phyloP scores from a whole-genome alignment of 2,888 invertebrate species.

The Cetonia aurata region DNA sequence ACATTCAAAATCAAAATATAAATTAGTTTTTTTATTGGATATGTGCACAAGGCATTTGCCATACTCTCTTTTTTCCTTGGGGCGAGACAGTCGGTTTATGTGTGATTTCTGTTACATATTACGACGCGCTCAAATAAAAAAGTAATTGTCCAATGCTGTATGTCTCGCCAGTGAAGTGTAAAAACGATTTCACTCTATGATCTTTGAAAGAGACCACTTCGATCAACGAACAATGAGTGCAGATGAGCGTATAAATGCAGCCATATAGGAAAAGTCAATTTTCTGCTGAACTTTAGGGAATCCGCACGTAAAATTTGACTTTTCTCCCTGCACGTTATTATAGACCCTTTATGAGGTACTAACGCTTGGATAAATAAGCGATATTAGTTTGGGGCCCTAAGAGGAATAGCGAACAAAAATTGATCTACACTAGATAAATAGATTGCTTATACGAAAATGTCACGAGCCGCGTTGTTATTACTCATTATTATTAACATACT shows the following conservation, averaged over 20 bases:
- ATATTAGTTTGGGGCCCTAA: constrained; percentile 11
- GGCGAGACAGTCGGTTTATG: no score
- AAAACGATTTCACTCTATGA: constrained; percentile 4
- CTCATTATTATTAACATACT: no score
- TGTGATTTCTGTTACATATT: no score
- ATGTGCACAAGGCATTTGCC: no score
- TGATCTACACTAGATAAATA: no score
- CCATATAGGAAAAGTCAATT: constrained; percentile 3
- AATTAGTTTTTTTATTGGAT: no score
- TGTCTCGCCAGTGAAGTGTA: constrained; percentile 4
- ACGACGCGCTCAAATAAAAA: no score
- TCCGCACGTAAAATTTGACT: constrained; percentile 22
- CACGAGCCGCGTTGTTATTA: no score
- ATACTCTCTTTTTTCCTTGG: no score
- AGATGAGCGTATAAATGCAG: constrained; percentile 19
- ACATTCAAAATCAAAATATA: no score
- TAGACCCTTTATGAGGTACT: constrained; percentile 10
- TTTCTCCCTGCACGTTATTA: constrained; percentile 16
- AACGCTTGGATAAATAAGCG: constrained; percentile 27
- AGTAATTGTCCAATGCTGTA: background rate
- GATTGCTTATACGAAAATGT: no score
- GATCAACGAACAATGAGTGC: constrained; percentile 23
- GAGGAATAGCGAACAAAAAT: background rate
- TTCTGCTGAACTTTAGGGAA: background rate
- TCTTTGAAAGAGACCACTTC: constrained; percentile 16